A percentile compares a stretch with the other conserved stretches of the same genome.
Evolutionary conservation across 2,113 vertebrate genomes (phyloP).

Genomic region (Corvus cornix): DNA sequence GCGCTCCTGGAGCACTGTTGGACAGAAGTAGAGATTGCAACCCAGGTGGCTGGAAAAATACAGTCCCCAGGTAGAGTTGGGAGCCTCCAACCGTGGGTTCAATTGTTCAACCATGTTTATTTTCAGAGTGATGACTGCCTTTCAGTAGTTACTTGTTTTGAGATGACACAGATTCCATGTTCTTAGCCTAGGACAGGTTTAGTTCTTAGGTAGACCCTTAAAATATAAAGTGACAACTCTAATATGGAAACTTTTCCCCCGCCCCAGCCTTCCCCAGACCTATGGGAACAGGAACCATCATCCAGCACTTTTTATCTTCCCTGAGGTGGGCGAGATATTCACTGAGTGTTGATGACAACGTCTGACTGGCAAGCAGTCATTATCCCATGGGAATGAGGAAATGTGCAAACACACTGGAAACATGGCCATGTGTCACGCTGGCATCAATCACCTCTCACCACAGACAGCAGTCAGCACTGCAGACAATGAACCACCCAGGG

Average conservation of each 20-base stretch:
- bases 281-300: neutral
- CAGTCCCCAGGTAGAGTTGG: neutral
- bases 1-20: neutral
- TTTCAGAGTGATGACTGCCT: neutral
- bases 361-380: neutral
- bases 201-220: neutral
- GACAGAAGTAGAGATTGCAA: neutral
- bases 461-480: neutral
- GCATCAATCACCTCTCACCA: neutral
- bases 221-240: neutral
- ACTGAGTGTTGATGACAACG: neutral
- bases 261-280: neutral
- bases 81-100: neutral
- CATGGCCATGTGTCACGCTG: neutral
- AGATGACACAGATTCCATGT: neutral
- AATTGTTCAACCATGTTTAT: neutral
- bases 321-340: neutral
- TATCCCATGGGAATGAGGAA: neutral
- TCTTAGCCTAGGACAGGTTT: neutral
- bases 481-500: neutral
- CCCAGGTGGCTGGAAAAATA: neutral
- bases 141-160: neutral
- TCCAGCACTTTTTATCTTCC: neutral
- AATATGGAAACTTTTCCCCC: neutral
- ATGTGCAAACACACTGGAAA: neutral